These are phyloP conservation scores for Sapayoa aenigma DNA, from an alignment of 2,113 vertebrate genomes.

Conservation along the genomic window DNA sequence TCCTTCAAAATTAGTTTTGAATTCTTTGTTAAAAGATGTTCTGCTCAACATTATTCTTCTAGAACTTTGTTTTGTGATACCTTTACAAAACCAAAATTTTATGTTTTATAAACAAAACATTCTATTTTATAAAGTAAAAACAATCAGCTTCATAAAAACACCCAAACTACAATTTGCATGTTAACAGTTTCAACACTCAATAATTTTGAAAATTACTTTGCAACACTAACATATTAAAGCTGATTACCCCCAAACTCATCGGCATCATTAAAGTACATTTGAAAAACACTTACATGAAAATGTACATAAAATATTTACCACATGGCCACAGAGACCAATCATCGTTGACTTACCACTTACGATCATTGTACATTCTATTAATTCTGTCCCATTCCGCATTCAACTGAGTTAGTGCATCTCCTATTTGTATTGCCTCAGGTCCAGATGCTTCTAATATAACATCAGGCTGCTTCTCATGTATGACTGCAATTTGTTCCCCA, in stretches of 20 bases:
- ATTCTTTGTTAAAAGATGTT: neutral
- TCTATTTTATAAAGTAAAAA: neutral
- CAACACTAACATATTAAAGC: neutral
- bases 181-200: neutral
- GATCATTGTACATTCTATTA: constrained; percentile 88
- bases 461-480: constrained; percentile 90
- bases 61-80: neutral
- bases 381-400: constrained; percentile 92
- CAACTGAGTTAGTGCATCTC: constrained; percentile 84
- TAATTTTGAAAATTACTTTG: neutral
- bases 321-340: neutral
- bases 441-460: constrained; percentile 84
- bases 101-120: neutral
- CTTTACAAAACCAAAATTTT: neutral
- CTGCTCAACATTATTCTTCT: neutral
- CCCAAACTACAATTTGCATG: neutral
- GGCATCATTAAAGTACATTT: neutral
- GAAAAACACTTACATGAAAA: neutral
- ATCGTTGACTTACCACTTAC: constrained; percentile 81
- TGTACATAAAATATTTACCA: neutral
- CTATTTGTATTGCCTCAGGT: constrained; percentile 84
- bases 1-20: neutral
- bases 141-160: neutral
- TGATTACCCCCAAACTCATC: neutral
- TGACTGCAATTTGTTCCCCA: constrained; percentile 81